phyloP scores from a whole-genome alignment of 2,113 vertebrate genomes.

The Spermophilus dauricus region DNA sequence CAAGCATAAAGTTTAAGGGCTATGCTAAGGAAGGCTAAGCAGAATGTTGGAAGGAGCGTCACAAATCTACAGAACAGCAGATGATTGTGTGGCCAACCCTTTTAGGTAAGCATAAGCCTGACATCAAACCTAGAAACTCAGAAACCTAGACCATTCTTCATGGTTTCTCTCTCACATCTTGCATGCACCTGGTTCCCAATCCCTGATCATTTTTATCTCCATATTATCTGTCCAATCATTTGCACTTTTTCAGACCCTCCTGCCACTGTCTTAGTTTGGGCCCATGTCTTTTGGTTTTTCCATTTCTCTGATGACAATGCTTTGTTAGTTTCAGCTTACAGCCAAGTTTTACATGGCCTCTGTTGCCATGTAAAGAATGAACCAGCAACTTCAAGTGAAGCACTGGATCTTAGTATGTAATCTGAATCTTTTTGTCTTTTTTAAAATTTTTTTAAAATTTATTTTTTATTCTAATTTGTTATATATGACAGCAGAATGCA shows the following conservation, averaged over 20 bases:
- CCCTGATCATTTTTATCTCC: background rate
- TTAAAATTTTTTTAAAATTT: too few relatives aligned
- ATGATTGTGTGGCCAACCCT: background rate
- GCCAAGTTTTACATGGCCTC: background rate
- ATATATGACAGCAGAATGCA: too few relatives aligned
- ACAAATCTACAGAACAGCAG: background rate
- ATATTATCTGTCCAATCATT: background rate
- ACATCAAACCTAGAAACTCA: background rate
- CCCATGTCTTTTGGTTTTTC: background rate
- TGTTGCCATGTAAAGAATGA: background rate
- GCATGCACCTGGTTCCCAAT: background rate
- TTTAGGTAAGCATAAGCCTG: background rate
- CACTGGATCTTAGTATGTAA: background rate
- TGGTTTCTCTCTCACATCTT: background rate
- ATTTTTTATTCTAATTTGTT: too few relatives aligned
- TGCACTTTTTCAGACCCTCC: background rate
- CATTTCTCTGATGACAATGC: background rate
- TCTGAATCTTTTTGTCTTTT: background rate
- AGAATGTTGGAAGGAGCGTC: background rate
- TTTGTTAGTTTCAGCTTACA: background rate
- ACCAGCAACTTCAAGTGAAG: background rate
- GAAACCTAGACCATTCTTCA: background rate
- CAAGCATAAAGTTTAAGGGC: background rate
- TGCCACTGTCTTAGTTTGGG: background rate
- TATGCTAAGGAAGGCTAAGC: background rate